Evolutionary conservation across 2,888 invertebrate species (phyloP).

Genomic region (Sphecodes monilicornis): DNA sequence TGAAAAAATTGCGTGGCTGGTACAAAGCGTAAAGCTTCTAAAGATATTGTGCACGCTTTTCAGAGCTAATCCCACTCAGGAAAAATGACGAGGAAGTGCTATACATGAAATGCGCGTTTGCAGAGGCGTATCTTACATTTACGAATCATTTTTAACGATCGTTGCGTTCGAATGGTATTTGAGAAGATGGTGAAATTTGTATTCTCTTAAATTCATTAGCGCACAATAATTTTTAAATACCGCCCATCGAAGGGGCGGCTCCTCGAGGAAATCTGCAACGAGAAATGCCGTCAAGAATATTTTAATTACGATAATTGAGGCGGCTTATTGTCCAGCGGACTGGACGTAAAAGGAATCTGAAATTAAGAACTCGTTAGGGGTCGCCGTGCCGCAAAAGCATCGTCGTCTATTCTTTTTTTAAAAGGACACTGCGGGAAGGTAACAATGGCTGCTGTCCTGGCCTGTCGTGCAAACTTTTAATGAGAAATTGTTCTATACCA

Average conservation of each 20-base stretch:
- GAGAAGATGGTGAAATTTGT: too few relatives aligned
- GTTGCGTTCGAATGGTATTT: not conserved
- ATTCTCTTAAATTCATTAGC: not conserved
- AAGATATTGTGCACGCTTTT: not conserved
- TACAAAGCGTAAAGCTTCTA: slow-evolving; percentile 12
- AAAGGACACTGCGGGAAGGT: slow-evolving; percentile 45
- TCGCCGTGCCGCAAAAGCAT: slow-evolving; percentile 19
- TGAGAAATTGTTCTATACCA: slow-evolving; percentile 56
- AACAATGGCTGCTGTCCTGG: slow-evolving; percentile 50
- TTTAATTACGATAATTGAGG: slow-evolving; percentile 62
- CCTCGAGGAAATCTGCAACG: slow-evolving; percentile 40
- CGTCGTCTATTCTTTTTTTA: slow-evolving; percentile 39
- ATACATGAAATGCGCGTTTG: not conserved
- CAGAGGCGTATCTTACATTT: not conserved
- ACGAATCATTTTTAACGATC: not conserved
- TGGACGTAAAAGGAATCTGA: slow-evolving; percentile 36
- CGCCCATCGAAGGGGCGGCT: not conserved
- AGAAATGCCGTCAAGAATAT: slow-evolving; percentile 52
- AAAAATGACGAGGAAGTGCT: not conserved
- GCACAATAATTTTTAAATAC: slow-evolving; percentile 12
- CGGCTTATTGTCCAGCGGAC: slow-evolving; percentile 42
- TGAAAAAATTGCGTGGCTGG: not conserved
- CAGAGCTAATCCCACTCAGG: not conserved
- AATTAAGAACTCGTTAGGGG: slow-evolving; percentile 56
- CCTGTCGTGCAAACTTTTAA: slow-evolving; percentile 54